These are phyloP conservation scores for Austrolebias charrua DNA, from an alignment of 2,797 vertebrate species.

Conservation along the genomic window DNA sequence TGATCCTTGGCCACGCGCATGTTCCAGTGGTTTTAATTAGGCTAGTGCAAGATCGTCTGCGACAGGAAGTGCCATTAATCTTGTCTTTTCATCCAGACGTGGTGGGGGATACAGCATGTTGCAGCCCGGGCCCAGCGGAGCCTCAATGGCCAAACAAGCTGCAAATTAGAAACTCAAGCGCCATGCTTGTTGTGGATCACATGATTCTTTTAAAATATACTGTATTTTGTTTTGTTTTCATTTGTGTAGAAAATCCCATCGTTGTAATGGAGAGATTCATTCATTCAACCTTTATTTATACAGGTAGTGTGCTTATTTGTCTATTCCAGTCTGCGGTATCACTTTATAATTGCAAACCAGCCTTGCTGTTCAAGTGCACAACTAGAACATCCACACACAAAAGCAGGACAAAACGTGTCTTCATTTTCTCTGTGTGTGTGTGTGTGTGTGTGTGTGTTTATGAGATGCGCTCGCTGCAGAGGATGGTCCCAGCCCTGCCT, in stretches of 20 bases:
- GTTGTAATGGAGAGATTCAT: slow-evolving; percentile 3
- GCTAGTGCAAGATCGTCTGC: slow-evolving; percentile 82
- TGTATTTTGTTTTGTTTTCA: slow-evolving; percentile 21
- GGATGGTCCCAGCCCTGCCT: slow-evolving; percentile 72
- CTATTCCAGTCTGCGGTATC: slow-evolving; percentile 16
- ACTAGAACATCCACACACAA: slow-evolving; percentile 17
- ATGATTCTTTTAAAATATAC: no score
- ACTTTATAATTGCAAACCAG: slow-evolving; percentile 29
- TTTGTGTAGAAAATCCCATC: slow-evolving; percentile 7
- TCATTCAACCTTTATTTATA: no score
- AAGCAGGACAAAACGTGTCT: slow-evolving; percentile 47
- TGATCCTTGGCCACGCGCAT: slow-evolving; percentile 88
- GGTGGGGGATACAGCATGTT: slow-evolving; percentile 57
- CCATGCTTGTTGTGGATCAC: slow-evolving; percentile 17
- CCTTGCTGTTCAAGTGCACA: slow-evolving; percentile 17
- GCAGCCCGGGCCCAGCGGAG: slow-evolving; percentile 60
- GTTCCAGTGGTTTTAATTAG: slow-evolving; percentile 92
- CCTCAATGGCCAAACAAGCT: slow-evolving; percentile 45
- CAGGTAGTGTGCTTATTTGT: slow-evolving; percentile 8
- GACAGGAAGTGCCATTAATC: slow-evolving; percentile 92
- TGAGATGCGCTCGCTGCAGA: slow-evolving; percentile 61
- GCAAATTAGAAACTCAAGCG: slow-evolving; percentile 38
- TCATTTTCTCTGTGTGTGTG: slow-evolving; percentile 52
- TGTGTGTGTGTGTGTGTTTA: slow-evolving; percentile 64
- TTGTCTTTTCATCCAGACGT: slow-evolving; percentile 83